Base-by-base conservation (phyloP, 2,888 invertebrate genomes). In the Cryptosula pallasiana region DNA sequence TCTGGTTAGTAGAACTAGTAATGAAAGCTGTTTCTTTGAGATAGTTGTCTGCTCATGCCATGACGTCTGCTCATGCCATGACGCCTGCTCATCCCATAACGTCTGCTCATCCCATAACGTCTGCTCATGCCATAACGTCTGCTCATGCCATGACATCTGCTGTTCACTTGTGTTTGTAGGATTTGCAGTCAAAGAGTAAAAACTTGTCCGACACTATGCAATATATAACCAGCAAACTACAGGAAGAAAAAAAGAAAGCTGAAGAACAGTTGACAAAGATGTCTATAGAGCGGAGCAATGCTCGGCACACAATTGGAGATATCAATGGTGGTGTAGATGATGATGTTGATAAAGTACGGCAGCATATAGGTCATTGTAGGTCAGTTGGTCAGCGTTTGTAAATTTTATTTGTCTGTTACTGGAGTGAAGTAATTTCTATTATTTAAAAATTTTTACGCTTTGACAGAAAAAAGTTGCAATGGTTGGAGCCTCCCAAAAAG, bases 231-330 rank as follows among this genome's bases (percentile, higher is more conserved):
- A 63, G 25, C 27, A 27, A 34, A 27, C 63, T 63, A 5, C 27
- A 25, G 27, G 63, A 63, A 32, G 63, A 63, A n/a, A 63, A 63
- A 27, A 27, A 63, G 9, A 32, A 32, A 25, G 63, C 63, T 25
- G 63, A 63, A 32, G 63, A 63, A 34, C 63, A 63, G 32, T 32
- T 63, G 32, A 63, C 9, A 32, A 27, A 25, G 29, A 63, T 63
- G 63, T 63, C 63, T 27, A 63, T 63, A 25, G 63, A 63, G 13
- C 25, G 63, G n/a, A 63, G 63, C 63, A 63, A 63, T 63, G 34
- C 9, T 13, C 2, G 63, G 9, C 29, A 27, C n/a, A 34, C 32
- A 25, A 20, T 45, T 13, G 45, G 45, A 13, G 45, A 45, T 13
- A 45, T 5, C 45, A 20, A 45, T 45, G 20, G 45, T 20, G 45